A percentile compares a stretch with the other conserved stretches of the same genome.
These are phyloP conservation scores for Otus scops DNA, from an alignment of 2,797 vertebrate species.

Conservation along the genomic window DNA sequence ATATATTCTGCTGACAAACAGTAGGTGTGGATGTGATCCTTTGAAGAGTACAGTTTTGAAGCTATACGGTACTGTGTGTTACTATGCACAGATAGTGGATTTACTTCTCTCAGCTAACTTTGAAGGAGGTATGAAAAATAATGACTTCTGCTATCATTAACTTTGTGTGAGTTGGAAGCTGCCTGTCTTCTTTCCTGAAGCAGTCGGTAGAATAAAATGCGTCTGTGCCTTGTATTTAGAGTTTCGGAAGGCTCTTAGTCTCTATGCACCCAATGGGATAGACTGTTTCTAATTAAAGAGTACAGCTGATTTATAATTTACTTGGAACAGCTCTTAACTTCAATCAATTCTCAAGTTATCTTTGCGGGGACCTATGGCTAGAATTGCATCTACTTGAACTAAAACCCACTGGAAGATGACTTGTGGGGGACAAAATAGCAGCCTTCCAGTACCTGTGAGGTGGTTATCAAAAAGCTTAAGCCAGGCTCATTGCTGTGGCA, in stretches of 20 bases:
- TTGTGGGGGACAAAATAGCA: not conserved
- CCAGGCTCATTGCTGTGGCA: not conserved
- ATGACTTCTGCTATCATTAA: not conserved
- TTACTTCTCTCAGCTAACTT: not conserved
- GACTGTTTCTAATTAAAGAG: slow-evolving; percentile 13
- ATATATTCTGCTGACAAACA: not conserved
- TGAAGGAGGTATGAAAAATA: not conserved
- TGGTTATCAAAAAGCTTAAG: not conserved
- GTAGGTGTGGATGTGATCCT: not conserved
- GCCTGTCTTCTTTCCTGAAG: not conserved
- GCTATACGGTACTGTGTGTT: not conserved
- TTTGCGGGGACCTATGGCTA: not conserved
- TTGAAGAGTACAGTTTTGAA: not conserved
- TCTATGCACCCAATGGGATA: not conserved
- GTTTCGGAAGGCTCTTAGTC: not conserved
- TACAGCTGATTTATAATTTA: not conserved
- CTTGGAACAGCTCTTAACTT: not conserved
- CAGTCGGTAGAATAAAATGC: not conserved
- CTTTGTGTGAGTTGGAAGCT: not conserved
- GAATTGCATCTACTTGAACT: not conserved
- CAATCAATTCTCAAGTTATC: not conserved
- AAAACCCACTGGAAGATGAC: not conserved
- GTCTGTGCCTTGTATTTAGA: not conserved
- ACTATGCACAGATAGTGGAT: not conserved
- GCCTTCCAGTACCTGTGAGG: not conserved